phyloP scores from a whole-genome alignment of 2,113 vertebrate species.

The Corvus cornix region DNA sequence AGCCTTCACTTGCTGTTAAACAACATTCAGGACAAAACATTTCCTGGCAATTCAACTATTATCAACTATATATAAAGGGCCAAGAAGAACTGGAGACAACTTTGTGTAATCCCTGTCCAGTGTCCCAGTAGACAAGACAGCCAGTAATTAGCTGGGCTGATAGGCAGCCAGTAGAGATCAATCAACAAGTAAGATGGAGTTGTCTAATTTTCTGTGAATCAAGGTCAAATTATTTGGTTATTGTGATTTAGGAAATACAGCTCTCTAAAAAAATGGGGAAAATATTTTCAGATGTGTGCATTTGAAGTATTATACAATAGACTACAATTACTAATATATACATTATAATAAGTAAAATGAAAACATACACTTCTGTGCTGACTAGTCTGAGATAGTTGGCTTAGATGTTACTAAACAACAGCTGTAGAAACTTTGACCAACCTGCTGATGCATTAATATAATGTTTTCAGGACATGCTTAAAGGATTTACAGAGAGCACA shows the following conservation, averaged over 20 bases:
- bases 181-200: background rate
- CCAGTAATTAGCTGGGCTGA: background rate
- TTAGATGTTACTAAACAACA: slow-evolving; percentile 34
- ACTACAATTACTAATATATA: slow-evolving; percentile 8
- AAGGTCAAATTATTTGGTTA: background rate
- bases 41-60: background rate
- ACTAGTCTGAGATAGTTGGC: slow-evolving; percentile 28
- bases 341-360: slow-evolving; percentile 25
- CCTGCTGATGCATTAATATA: slow-evolving; percentile 15
- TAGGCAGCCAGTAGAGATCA: background rate
- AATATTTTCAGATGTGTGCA: slow-evolving; percentile 24
- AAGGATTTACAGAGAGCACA: slow-evolving; percentile 34
- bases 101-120: background rate
- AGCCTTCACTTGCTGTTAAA: background rate
- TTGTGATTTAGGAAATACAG: background rate
- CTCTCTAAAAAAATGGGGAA: background rate
- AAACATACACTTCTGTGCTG: slow-evolving; percentile 14
- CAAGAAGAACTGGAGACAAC: background rate
- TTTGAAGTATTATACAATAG: slow-evolving; percentile 27
- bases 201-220: slow-evolving; percentile 10
- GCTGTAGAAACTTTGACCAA: slow-evolving; percentile 44
- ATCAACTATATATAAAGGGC: background rate
- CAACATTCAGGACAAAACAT: background rate
- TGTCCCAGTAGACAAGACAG: background rate
- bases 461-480: slow-evolving; percentile 23